Evolutionary conservation across 2,888 invertebrate species (phyloP).

Genomic region (Horisme vitalbata): DNA sequence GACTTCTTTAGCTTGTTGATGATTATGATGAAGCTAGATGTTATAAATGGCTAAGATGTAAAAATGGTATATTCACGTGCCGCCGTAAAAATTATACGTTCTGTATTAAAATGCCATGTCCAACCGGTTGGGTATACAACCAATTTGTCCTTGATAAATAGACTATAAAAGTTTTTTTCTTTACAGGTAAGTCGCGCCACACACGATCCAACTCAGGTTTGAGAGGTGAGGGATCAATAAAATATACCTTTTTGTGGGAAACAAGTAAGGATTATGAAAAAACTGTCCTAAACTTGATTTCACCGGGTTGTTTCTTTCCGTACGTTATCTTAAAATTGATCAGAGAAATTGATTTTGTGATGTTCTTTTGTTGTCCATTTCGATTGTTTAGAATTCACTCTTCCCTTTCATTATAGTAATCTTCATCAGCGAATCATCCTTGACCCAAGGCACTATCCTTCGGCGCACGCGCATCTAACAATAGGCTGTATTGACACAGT

Average conservation of each 20-base stretch:
- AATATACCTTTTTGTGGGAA: slow-evolving; percentile 29
- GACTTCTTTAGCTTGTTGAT: too few relatives aligned
- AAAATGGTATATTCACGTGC: slow-evolving; percentile 3
- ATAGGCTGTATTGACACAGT: slow-evolving; percentile 28
- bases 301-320: not conserved
- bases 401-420: slow-evolving; percentile 21
- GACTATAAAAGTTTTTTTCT: slow-evolving; percentile 47
- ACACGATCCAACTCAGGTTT: slow-evolving; percentile 39
- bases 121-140: slow-evolving; percentile 24
- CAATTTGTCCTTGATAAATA: slow-evolving; percentile 52
- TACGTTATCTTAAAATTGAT: not conserved
- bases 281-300: too few relatives aligned
- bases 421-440: slow-evolving; percentile 46
- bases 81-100: slow-evolving; percentile 15
- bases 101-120: slow-evolving; percentile 14
- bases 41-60: not conserved
- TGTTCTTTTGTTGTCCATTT: not conserved
- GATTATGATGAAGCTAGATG: not conserved
- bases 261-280: too few relatives aligned
- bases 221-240: slow-evolving; percentile 48
- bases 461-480: slow-evolving; percentile 39
- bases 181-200: slow-evolving; percentile 60
- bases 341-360: not conserved
- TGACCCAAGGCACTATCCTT: slow-evolving; percentile 56
- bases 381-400: not conserved